Base-by-base conservation (phyloP, 1,140 invertebrate genomes). In the Drosophila murphyi region DNA sequence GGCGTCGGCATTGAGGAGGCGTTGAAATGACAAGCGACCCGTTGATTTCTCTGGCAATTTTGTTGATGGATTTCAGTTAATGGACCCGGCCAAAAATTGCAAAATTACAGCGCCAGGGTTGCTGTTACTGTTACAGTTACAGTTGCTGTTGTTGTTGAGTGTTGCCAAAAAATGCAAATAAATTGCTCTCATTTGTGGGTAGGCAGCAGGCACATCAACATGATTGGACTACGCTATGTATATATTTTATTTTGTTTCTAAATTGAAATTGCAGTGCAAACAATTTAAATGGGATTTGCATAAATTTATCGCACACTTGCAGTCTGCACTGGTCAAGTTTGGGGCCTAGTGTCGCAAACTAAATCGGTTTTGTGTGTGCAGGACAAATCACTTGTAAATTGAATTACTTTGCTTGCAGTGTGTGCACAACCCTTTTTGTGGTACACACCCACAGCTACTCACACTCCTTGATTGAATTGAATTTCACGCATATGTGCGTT, bases 401-500 rank as follows among this genome's bases (percentile, higher is more conserved):
- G 85, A 89, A 89, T 89, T 89, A 89, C 85, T 89, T 89, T 79
- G 71, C 69, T 60, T 73, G 68, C 72, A 77, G 48, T 62, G 39
- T 45, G 57, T 12, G 60, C 79, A 87, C 79, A 87, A 86, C 82
- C 82, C 82, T 83, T 88, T 85, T 69, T 37, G 7, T 32, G 35
- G 45, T n/a, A 47, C 29, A 55, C 29, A 10, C 10, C 52, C 55
- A 54, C 59, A 55, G 3, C 35, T 29, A 34, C 77, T 32, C 82
- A 61, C 63, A 68, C 74, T 57, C 63, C 34, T 45, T 52, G 51
- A 59, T 69, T 31, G 83, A 90, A 90, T 90, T 82, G 80, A 90
- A 90, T 90, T 90, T 90, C 87, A 90, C 88, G 87, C 87, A 90
- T 90, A 90, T 90, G 87, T 90, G 87, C 82, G 80, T 81, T 90